Base-by-base conservation (phyloP, 2,797 vertebrate genomes). In the Pseudomugil gertrudae region DNA sequence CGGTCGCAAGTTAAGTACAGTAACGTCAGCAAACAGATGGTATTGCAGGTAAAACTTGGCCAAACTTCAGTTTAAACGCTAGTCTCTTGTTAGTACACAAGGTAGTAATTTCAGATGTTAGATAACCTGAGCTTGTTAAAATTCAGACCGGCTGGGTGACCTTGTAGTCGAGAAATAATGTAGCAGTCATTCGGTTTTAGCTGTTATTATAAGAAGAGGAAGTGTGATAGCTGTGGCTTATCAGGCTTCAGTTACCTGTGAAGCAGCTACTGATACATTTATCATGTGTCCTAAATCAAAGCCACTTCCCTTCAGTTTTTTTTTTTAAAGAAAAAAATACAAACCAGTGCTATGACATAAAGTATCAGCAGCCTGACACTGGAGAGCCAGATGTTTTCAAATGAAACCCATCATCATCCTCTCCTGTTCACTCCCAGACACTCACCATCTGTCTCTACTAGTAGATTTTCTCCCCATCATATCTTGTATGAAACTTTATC, bases 401-500 rank as follows among this genome's bases (percentile, higher is more conserved):
- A 84, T 45, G 45, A 32, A 48, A 74, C 57, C 48, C 26, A 2
- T 78, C 56, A 47, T 50, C 65, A 21, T 35, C 57, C 19, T 66
- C 50, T 74, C 24, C 50, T 57, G 40, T 77, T 69, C 63, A 23
- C 69, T 54, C 50, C 3, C 62, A 27, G 35, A 29, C 64, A 5
- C 50, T 8, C 53, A 27, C 57, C 59, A 51, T 74, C 52, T 74
- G 68, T 53, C 50, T 71, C 62, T 57, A 14, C 51, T 63, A 69
- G 38, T 35, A 55, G 52, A 45, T 60, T 50, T n/a, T 74, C 69
- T 75, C 72, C 54, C 8, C 50, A 8, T 66, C 59, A 38, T 64
- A 73, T 72, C 68, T 67, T 56, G 30, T 65, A 69, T 89, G 86
- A 84, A 84, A 90, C 75, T 63, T 68, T 51, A 89, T 80, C 77